Percentiles rank a stretch among this genome's conserved stretches.
Evolutionary conservation across 2,113 vertebrate species (phyloP).

Genomic region (Zootoca vivipara): DNA sequence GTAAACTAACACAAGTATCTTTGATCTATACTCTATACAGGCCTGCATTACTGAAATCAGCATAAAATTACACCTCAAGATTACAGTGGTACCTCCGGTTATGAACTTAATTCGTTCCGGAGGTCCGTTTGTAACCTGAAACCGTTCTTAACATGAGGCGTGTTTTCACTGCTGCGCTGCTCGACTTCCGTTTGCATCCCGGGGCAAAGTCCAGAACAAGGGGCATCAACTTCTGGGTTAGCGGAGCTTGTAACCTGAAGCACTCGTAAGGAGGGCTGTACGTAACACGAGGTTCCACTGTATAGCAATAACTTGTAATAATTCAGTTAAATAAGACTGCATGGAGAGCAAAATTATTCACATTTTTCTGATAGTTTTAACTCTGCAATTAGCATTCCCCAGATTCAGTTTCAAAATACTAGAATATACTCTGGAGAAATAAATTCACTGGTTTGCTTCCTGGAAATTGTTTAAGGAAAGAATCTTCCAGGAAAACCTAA

Average conservation of each 20-base stretch:
- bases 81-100: no score
- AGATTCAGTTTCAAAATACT: background rate
- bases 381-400: background rate
- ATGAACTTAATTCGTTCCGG: no score
- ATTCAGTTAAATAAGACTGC: background rate
- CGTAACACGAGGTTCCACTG: no score
- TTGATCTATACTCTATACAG: background rate
- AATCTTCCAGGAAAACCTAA: background rate
- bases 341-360: background rate
- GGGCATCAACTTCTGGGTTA: no score
- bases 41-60: background rate
- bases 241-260: no score
- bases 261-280: no score
- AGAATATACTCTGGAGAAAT: background rate
- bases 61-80: background rate
- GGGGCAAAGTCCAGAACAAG: no score
- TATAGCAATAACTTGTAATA: background rate
- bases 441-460: background rate
- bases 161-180: no score
- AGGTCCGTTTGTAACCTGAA: no score
- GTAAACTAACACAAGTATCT: background rate
- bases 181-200: no score
- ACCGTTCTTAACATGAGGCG: no score
- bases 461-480: background rate
- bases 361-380: background rate